Evolutionary conservation across 2,888 invertebrate genomes (phyloP), one percentile per base, ranked within the genome.

Genomic region (Cistogaster globosa): DNA sequence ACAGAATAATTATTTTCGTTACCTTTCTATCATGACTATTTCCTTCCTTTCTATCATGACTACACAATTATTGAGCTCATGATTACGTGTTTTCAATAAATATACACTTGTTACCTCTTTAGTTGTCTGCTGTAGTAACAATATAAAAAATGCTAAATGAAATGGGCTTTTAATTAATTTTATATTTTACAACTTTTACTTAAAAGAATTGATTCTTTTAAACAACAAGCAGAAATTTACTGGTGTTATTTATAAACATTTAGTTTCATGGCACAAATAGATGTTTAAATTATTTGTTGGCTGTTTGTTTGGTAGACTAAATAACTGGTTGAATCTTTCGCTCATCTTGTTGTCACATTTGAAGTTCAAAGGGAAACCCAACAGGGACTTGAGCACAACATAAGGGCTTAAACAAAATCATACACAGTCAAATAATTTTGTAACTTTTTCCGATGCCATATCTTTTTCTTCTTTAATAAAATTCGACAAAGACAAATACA

Each of bases 351-450:
- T 20, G 62, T 58, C 53, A 58, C 58, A 26, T 58, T 53, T 1
- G 48, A 71, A 85, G 82, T 85, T 82, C 85, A 82, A 82, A 82
- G 77, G 69, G 63, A 80, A 74, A 42, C 32, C 45, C 18, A 6
- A 72, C 9, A 63, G 89, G 86, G 90, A 90, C 91, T 91, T 91
- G 89, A 90, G 90, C 89, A 89, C 88, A 89, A 89, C 90, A 89
- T 88, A 88, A 88, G 90, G 90, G 89, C 89, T 90, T 87, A 75
- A 75, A 67, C 45, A 32, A 53, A 53, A 75, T 81, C 58, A 51
- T 20, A 63, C 18, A 45, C 38, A 69, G n/a, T 26, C 42, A 74
- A 55, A 72, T 74, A 76, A 51, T 65, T 77, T 65, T n/a, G 78
- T 14, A 68, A 51, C 22, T 67, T 45, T 51, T 65, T 65, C 48